Base-by-base conservation (phyloP, 2,113 vertebrate species). In the Rhea americana region DNA sequence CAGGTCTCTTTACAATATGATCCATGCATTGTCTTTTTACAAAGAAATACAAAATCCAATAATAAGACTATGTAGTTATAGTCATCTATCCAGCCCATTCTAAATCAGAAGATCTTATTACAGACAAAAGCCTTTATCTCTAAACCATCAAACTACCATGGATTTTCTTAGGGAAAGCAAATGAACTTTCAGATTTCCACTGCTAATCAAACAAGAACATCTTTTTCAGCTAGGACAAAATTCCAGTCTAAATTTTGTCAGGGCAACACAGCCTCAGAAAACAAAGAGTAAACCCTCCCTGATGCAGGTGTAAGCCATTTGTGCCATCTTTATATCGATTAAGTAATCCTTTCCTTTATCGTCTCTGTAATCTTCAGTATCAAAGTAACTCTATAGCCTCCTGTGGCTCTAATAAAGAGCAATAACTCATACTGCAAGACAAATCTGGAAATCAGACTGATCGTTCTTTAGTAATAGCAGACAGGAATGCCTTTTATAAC, bases 251-350 rank as follows among this genome's bases (percentile, higher is more conserved):
- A 39, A 7, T 16, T 16, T 9, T 6, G 5, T 3, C 59, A 2
- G 28, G 55, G 43, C 37, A 13, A 43, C 63, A 21, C 7, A n/a
- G 63, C 41, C 35, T 58, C 50, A 20, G 56, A 26, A 35, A 1
- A 14, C 6, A 5, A 65, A 30, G 13, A 48, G 21, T 30, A 20
- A 30, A 47, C 66, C 22, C 15, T 20, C 53, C 58, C 21, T 2
- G 1, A 7, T 0, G 13, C 18, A 6, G 17, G 17, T 3, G 9
- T 7, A 1, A 3, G 6, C 20, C 28, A 5, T 1, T 7, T 62
- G 65, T 26, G 59, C 47, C 37, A 20, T 11, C 2, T 8, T 62
- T 47, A 41, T 51, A 10, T 24, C 0, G 11, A 37, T 25, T 77
- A 9, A n/a, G 32, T 62, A 56, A 59, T 81, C 50, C 43, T 43